Evolutionary conservation across 1,140 invertebrate species (phyloP).

Genomic region (Papilio helenus): DNA sequence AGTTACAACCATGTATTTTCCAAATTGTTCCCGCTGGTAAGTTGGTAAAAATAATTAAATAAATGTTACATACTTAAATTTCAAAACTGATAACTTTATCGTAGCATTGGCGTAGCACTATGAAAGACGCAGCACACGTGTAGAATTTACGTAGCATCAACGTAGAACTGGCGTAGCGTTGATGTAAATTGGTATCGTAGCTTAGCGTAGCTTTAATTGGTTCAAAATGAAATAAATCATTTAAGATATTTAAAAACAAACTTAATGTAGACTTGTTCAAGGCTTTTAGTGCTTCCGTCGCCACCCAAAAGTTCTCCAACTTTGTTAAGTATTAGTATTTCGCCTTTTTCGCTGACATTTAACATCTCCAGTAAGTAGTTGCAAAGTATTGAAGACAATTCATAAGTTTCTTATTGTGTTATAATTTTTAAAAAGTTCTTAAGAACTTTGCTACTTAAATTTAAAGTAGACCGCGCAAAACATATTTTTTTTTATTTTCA

Average conservation of each 20-base stretch:
- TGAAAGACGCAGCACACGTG: background rate
- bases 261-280: too few relatives aligned
- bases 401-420: background rate
- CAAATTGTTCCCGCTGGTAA: slow-evolving; percentile 94
- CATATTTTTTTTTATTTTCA: background rate
- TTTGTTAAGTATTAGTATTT: background rate
- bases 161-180: background rate
- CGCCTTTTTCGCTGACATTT: background rate
- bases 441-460: background rate
- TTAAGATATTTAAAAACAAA: too few relatives aligned
- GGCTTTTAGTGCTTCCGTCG: background rate
- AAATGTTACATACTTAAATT: background rate
- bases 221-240: too few relatives aligned
- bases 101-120: background rate
- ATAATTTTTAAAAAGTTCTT: background rate
- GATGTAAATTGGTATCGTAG: background rate
- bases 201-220: too few relatives aligned
- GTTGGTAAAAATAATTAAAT: slow-evolving; percentile 47
- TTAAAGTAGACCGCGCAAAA: background rate
- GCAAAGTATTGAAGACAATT: background rate
- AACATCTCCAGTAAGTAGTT: background rate
- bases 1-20: slow-evolving; percentile 93
- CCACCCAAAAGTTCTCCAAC: background rate
- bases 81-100: background rate
- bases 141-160: background rate